Percentiles rank a stretch among this genome's conserved stretches.
phyloP scores from a whole-genome alignment of 2,113 vertebrate species.

The Excalfactoria chinensis region DNA sequence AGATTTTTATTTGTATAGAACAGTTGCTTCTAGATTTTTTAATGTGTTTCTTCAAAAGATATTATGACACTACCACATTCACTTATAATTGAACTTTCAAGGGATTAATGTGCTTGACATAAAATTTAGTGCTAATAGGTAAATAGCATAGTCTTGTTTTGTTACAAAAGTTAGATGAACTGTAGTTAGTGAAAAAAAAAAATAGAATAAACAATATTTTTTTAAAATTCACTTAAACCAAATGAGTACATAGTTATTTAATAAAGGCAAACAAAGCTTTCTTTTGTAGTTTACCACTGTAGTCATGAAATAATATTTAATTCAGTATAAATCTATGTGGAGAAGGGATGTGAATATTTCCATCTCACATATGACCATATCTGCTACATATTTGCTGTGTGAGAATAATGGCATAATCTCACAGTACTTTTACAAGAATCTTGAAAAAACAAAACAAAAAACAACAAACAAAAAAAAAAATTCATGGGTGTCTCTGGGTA shows the following conservation, averaged over 20 bases:
- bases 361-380: not conserved
- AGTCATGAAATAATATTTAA: not conserved
- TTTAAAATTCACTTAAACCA: not conserved
- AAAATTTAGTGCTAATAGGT: slow-evolving; percentile 3
- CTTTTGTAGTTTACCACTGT: not conserved
- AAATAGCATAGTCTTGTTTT: not conserved
- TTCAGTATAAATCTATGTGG: not conserved
- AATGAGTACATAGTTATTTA: not conserved
- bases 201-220: not conserved
- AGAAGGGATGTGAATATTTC: not conserved
- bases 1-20: not conserved
- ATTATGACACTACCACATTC: not conserved
- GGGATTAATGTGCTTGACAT: slow-evolving; percentile 33
- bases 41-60: not conserved
- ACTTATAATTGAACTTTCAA: not conserved
- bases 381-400: not conserved
- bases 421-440: not conserved
- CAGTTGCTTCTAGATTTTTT: not conserved
- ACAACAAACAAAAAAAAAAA: too few species aligned
- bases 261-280: not conserved
- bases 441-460: too few species aligned
- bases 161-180: not conserved
- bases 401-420: not conserved
- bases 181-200: not conserved
- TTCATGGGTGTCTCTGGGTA: not conserved